Base-by-base conservation (phyloP, 1,140 invertebrate species). In the Drosophila littoralis region DNA sequence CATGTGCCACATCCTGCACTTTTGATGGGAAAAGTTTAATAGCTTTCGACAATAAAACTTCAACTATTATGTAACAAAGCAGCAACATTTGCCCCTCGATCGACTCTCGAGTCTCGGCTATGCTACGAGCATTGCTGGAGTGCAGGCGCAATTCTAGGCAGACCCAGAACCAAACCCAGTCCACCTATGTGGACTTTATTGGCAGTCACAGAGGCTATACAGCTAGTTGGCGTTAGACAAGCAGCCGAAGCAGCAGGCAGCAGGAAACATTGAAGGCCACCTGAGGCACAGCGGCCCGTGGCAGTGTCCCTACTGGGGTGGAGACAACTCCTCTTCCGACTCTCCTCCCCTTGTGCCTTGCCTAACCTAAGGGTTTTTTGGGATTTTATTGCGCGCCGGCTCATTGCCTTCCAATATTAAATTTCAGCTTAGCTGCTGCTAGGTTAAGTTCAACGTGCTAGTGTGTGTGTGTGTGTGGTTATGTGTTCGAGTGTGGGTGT, bases 11-110 rank as follows among this genome's bases (percentile, higher is more conserved):
- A 82, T 75, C 77, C 81, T 75, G 79, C 63, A 70, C 81, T 80
- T 83, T 90, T 89, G 84, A 89, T 89, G 84, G 85, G 81, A 89
- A 89, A 89, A 89, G 84, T 89, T 89, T 89, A 89, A 89, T 89
- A 79, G 85, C 85, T 89, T 89, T 89, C 84, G 85, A 89, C 84
- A 89, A 89, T 89, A 89, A 89, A 89, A 89, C 84, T 89, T 89
- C 84, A 89, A 86, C 84, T 90, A 89, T 89, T 90, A 89, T 89
- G 81, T 90, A 89, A 89, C 84, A 89, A 89, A 89, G 81, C 70
- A 68, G 51, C 76, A 77, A 77, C 84, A 75, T 76, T 88, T 83
- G 66, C 79, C 78, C 64, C 42, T 83, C 76, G 83, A 86, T 86
- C 79, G 83, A 79, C 54, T 65, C 58, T 54, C 13, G 22, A 22